Percentiles rank a stretch among this genome's conserved stretches.
These are phyloP conservation scores for Scaptomyza flava DNA, from an alignment of 2,888 invertebrate species.

Conservation along the genomic window DNA sequence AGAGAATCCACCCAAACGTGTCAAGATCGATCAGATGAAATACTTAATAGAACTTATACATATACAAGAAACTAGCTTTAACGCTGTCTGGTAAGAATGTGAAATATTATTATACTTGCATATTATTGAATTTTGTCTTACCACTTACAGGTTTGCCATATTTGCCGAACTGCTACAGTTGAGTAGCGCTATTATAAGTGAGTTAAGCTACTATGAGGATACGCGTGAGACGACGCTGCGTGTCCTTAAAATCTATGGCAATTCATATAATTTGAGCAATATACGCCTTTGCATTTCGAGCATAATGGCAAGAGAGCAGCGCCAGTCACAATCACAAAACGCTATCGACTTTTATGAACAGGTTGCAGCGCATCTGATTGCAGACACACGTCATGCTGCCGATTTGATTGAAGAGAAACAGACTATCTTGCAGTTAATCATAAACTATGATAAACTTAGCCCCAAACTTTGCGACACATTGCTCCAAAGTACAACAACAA, in stretches of 20 bases:
- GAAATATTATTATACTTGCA: no score
- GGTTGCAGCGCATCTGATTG: constrained; percentile 69
- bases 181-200: constrained; percentile 64
- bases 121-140: no score
- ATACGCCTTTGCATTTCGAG: constrained; percentile 63
- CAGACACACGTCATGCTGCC: constrained; percentile 52
- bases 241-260: constrained; percentile 66
- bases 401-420: constrained; percentile 79
- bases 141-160: constrained; percentile 72
- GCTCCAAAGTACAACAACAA: constrained; percentile 70
- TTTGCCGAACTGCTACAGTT: constrained; percentile 71
- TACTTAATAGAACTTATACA: constrained; percentile 61
- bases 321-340: constrained; percentile 40
- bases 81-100: constrained; percentile 75
- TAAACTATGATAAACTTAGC: constrained; percentile 66
- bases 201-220: constrained; percentile 75
- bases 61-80: constrained; percentile 59
- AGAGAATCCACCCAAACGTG: constrained; percentile 58
- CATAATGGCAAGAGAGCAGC: constrained; percentile 65
- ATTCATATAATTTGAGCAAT: constrained; percentile 63
- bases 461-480: constrained; percentile 56
- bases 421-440: constrained; percentile 68
- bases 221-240: constrained; percentile 53
- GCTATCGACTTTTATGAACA: constrained; percentile 34
- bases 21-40: constrained; percentile 67